These are phyloP conservation scores for Python bivittatus DNA, from an alignment of 2,113 vertebrate genomes.

Conservation along the genomic window DNA sequence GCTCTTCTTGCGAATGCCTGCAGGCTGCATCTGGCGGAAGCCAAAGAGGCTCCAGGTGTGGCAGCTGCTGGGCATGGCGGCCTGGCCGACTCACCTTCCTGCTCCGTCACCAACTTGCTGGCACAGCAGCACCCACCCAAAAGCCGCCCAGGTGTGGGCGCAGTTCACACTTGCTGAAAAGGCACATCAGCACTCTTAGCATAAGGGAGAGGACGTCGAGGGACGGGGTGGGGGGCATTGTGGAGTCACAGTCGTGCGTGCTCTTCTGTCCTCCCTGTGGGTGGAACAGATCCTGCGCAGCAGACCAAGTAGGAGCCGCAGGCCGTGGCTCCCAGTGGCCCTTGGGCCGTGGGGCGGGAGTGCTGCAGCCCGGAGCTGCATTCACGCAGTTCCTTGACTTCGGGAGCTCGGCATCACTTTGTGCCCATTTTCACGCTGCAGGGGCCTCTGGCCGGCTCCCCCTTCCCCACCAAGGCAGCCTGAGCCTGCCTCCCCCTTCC, in stretches of 20 bases:
- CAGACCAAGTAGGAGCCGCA: too few species aligned
- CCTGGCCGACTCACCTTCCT: constrained; percentile 2
- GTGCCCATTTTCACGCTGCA: neutral
- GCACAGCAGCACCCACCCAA: neutral
- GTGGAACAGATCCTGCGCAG: neutral
- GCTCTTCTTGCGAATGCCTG: neutral
- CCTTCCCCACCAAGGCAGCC: neutral
- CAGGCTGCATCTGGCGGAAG: neutral
- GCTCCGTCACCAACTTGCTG: constrained; percentile 2
- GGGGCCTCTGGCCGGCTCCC: neutral
- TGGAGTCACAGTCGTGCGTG: neutral
- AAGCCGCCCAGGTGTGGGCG: neutral
- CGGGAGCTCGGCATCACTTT: neutral
- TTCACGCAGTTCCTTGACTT: too few species aligned
- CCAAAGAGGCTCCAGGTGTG: constrained; percentile 7
- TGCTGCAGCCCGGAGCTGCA: too few species aligned
- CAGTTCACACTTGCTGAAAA: neutral
- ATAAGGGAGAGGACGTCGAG: neutral
- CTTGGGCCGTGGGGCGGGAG: neutral
- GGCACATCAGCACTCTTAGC: neutral
- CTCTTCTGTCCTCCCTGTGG: neutral
- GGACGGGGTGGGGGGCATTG: neutral
- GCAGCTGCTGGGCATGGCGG: neutral
- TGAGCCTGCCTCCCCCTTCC: too few species aligned
- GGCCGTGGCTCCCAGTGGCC: neutral